These are phyloP conservation scores for Sceliomorpha sp. DNA, from an alignment of 2,888 invertebrate species.

Conservation along the genomic window DNA sequence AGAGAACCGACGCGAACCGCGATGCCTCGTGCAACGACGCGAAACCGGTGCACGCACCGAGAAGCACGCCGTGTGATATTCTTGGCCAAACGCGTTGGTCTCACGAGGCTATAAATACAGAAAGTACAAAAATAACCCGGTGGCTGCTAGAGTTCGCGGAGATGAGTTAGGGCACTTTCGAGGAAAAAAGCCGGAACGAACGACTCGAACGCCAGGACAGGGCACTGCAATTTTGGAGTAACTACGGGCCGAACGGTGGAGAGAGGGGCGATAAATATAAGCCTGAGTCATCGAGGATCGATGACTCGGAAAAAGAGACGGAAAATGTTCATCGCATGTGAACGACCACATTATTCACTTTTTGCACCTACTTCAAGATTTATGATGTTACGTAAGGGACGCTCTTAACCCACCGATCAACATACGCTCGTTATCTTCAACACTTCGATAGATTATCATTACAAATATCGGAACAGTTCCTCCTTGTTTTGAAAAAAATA, in stretches of 20 bases:
- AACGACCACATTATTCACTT: constrained; percentile 16
- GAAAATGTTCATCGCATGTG: constrained; percentile 26
- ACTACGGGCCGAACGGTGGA: constrained; percentile 4
- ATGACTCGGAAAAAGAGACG: constrained; percentile 26
- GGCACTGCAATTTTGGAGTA: background rate
- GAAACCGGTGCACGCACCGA: constrained; percentile 55
- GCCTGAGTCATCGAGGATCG: constrained; percentile 24
- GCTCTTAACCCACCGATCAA: no score
- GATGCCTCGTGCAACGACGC: constrained; percentile 53
- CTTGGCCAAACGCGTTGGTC: constrained; percentile 62
- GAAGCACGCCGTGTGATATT: constrained; percentile 61
- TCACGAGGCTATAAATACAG: constrained; percentile 67
- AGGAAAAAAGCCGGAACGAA: constrained; percentile 17
- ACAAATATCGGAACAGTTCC: no score
- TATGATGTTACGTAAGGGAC: no score
- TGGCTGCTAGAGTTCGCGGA: constrained; percentile 56
- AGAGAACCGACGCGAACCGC: constrained; percentile 32
- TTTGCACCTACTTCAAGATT: no score
- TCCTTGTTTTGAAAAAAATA: constrained; percentile 17
- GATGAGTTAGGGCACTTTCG: constrained; percentile 42
- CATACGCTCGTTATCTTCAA: no score
- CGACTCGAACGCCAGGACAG: constrained; percentile 1
- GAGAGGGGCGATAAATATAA: background rate
- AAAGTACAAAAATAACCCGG: constrained; percentile 65
- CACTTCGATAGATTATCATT: no score